Conservation (phyloP, 2,888 invertebrate species). For the Trachelus iudaicus region DNA sequence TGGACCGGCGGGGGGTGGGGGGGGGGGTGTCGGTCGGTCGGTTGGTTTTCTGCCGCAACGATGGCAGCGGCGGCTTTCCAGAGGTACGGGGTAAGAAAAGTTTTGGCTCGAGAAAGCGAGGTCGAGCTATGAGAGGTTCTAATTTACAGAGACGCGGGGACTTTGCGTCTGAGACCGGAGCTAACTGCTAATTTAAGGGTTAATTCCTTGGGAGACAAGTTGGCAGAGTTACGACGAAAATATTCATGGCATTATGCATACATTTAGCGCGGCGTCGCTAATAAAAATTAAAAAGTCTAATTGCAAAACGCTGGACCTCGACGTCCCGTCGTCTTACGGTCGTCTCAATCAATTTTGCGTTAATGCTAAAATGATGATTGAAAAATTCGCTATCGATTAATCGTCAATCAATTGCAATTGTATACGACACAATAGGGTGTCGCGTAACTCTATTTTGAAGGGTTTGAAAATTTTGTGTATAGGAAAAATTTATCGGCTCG, state of each 20-base stretch:
- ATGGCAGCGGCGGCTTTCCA: conserved; percentile 12
- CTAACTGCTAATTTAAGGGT: conserved; percentile 67
- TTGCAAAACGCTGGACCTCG: conserved; percentile 39
- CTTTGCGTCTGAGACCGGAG: conserved; percentile 61
- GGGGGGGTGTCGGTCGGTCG: too few relatives aligned
- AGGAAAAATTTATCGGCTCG: conserved; percentile 21
- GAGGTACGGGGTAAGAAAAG: conserved; percentile 37
- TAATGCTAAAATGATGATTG: not conserved
- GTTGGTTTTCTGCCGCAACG: not conserved
- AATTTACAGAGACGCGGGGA: conserved; percentile 63
- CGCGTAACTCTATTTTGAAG: not conserved
- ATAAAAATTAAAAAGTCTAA: conserved; percentile 67
- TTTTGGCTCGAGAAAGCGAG: conserved; percentile 34
- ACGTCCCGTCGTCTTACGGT: not conserved
- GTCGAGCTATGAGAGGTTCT: conserved; percentile 54
- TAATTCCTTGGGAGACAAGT: conserved; percentile 67
- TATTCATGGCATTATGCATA: conserved; percentile 67
- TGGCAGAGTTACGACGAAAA: conserved; percentile 66
- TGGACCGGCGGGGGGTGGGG: conserved; percentile 19
- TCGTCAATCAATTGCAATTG: not conserved
- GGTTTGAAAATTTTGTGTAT: conserved; percentile 15
- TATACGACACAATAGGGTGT: not conserved
- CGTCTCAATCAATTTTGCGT: not conserved
- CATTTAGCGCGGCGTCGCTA: conserved; percentile 59
- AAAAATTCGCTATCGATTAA: not conserved